Base-by-base conservation (phyloP, 1,140 invertebrate species). In the Trinorchestia longiramus region DNA sequence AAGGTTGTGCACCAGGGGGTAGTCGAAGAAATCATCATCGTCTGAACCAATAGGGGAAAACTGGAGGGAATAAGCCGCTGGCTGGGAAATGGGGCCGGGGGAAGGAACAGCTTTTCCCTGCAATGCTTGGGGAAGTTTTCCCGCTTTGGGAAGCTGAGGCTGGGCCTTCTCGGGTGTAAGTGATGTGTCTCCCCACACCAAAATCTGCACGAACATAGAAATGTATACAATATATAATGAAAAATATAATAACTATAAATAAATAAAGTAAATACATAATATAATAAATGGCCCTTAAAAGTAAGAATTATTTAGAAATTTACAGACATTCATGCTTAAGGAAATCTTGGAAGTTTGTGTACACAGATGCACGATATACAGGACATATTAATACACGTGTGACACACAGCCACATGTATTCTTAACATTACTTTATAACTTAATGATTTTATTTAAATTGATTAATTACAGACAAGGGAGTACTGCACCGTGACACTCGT, bases 11-110 rank as follows among this genome's bases (percentile, higher is more conserved):
- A 90, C 88, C 4, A 90, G 41, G 36, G 88, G 88, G 43, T 43
- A 94, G 43, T 94, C 92, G 43, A 94, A 94, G 41, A 94, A 45
- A 36, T 94, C 92, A 11, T 45, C 92, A 40, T 94, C 92, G 43
- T 94, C 92, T 45, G 43, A 44, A 8, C 43, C 43, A 19, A 94
- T 43, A 36, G 92, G 44, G 43, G 43, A 43, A 40, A 94, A 45
- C 17, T 43, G 92, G 8, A 94, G 92, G 8, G 43, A 0, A 36
- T 94, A 36, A 0, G 92, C 43, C 3, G 11, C 92, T 8, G 92
- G 92, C 8, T 47, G 43, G 43, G 43, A 47, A 41, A 91, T 28
- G 0, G 28, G 4, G 3, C 19, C 88, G 4, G n/a, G 28, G 43
- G 28, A 11, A 41, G 41, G 1, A 11, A 0, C 19, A 47, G 43